Percentiles rank a stretch among this genome's conserved stretches.
These are phyloP conservation scores for Drosophila asahinai DNA, from an alignment of 1,140 invertebrate species.

Conservation along the genomic window DNA sequence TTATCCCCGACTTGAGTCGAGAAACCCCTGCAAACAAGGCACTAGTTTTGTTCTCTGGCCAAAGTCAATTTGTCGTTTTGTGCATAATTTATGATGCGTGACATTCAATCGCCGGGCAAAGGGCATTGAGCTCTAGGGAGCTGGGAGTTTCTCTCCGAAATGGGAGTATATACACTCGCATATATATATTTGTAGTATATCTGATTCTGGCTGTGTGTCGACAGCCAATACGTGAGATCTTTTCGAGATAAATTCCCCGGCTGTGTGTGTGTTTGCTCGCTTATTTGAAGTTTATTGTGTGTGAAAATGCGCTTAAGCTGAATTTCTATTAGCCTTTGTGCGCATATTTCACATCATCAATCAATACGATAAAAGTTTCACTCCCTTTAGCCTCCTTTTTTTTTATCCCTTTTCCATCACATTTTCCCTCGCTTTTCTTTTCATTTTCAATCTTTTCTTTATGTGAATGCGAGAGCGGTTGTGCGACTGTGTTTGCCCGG, in stretches of 20 bases:
- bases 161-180: slow-evolving; percentile 14
- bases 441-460: slow-evolving; percentile 37
- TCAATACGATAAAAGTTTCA: slow-evolving; percentile 77
- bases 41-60: slow-evolving; percentile 51
- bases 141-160: slow-evolving; percentile 31
- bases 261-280: slow-evolving; percentile 21
- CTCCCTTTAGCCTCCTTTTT: not conserved
- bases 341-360: slow-evolving; percentile 83
- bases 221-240: slow-evolving; percentile 70
- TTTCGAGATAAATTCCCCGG: slow-evolving; percentile 54
- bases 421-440: slow-evolving; percentile 17
- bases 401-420: not conserved
- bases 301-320: slow-evolving; percentile 82
- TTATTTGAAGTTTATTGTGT: slow-evolving; percentile 84
- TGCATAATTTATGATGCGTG: slow-evolving; percentile 84
- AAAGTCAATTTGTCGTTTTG: slow-evolving; percentile 77
- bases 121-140: slow-evolving; percentile 51
- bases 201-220: slow-evolving; percentile 22
- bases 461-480: slow-evolving; percentile 12
- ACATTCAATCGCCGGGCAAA: slow-evolving; percentile 76
- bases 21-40: slow-evolving; percentile 31
- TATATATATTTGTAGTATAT: slow-evolving; percentile 4
- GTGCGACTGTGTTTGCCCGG: slow-evolving; percentile 34
- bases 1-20: slow-evolving; percentile 4
- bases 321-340: slow-evolving; percentile 84